Conservation (phyloP, 2,113 vertebrate species). For the Chinchilla lanigera region DNA sequence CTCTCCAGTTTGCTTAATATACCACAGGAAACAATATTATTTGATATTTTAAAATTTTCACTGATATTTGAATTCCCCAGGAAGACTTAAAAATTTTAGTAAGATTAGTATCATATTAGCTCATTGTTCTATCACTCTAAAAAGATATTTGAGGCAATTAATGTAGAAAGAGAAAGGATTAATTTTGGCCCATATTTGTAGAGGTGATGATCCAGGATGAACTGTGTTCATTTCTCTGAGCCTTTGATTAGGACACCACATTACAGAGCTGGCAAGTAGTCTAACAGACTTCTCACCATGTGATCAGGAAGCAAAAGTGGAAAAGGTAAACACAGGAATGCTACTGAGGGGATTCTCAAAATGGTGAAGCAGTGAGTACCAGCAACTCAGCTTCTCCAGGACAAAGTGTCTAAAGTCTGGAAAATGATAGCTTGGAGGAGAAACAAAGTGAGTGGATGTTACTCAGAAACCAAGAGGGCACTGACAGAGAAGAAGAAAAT, state of each 20-base stretch:
- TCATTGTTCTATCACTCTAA: neutral
- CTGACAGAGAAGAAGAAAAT: neutral
- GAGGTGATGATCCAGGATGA: neutral
- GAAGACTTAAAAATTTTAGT: conserved; percentile 44
- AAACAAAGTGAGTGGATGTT: neutral
- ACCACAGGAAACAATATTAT: neutral
- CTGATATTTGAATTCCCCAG: neutral
- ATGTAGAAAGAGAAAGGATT: neutral
- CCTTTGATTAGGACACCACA: neutral
- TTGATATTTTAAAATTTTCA: neutral
- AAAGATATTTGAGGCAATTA: neutral
- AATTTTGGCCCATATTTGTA: neutral
- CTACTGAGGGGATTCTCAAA: neutral
- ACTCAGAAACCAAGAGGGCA: neutral
- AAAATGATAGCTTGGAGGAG: neutral
- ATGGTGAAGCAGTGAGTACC: neutral
- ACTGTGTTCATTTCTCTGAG: neutral
- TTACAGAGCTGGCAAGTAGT: neutral
- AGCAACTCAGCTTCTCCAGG: neutral
- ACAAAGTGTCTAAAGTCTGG: neutral
- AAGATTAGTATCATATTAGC: neutral
- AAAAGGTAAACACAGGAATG: neutral
- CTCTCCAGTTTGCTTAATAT: neutral
- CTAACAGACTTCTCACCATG: neutral
- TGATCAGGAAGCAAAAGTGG: neutral